Conservation (phyloP, 2,797 vertebrate species). For the Myiotriccus ornatus region DNA sequence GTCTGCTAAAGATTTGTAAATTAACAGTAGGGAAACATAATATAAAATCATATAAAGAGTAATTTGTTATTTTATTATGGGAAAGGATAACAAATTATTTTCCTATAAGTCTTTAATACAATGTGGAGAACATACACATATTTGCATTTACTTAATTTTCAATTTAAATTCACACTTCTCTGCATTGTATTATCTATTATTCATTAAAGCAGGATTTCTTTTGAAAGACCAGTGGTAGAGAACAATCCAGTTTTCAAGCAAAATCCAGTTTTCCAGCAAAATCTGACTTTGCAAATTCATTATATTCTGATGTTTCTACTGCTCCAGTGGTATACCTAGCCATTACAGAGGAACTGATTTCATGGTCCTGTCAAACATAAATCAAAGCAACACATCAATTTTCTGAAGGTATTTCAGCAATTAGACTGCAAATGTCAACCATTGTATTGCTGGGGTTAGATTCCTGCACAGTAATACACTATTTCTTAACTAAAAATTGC, state of each 20-base stretch:
- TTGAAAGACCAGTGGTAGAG: not conserved
- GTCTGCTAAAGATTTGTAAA: not conserved
- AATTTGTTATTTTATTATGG: not conserved
- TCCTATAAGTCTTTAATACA: not conserved
- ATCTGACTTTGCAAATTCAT: not conserved
- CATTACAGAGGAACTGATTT: not conserved
- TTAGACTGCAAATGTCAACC: not conserved
- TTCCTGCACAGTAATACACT: not conserved
- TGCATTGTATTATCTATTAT: not conserved
- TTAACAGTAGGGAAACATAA: not conserved
- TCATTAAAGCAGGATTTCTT: not conserved
- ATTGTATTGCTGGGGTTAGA: not conserved
- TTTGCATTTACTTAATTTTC: not conserved
- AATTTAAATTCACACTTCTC: not conserved
- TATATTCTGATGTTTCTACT: not conserved
- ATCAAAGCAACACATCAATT: not conserved
- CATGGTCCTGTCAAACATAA: not conserved
- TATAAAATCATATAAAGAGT: not conserved
- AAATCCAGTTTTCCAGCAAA: not conserved
- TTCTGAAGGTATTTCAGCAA: not conserved
- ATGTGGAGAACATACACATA: not conserved
- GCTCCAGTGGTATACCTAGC: not conserved
- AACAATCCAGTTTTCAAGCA: not conserved
- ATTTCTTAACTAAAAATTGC: not conserved
- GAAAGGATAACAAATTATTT: not conserved